Evolutionary conservation across 1,140 invertebrate genomes (phyloP).

Genomic region (Papilio polyxenes): DNA sequence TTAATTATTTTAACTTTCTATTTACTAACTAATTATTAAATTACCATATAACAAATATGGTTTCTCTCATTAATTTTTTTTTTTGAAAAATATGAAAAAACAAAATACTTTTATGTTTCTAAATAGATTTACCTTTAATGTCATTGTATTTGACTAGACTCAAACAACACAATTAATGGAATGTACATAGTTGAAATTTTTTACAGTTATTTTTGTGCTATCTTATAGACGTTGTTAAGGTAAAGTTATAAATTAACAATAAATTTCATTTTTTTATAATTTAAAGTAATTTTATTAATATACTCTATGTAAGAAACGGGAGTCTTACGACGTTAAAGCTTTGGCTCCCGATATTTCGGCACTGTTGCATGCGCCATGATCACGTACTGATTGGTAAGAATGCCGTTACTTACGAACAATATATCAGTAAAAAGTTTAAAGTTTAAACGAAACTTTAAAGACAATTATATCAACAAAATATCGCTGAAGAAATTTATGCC

Average conservation of each 20-base stretch:
- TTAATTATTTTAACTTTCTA: neutral
- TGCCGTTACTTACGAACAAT: no score
- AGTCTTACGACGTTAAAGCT: no score
- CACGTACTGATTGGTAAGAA: no score
- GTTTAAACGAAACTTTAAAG: neutral
- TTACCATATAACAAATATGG: neutral
- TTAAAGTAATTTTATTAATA: neutral
- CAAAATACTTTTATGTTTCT: neutral
- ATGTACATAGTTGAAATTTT: neutral
- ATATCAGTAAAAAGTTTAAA: no score
- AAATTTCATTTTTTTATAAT: neutral
- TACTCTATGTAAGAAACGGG: no score
- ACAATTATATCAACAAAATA: neutral
- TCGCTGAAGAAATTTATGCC: neutral
- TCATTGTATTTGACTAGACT: neutral
- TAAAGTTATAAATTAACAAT: neutral
- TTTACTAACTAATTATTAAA: neutral
- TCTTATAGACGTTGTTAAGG: neutral
- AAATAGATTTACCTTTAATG: neutral
- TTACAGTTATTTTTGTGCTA: neutral
- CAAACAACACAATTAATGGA: neutral
- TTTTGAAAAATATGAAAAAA: neutral
- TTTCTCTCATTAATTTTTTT: neutral
- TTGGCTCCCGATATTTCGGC: no score
- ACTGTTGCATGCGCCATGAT: no score